A percentile compares a stretch with the other conserved stretches of the same genome.
Evolutionary conservation across 2,797 vertebrate species (phyloP).

Genomic region (Apodemus agrarius): DNA sequence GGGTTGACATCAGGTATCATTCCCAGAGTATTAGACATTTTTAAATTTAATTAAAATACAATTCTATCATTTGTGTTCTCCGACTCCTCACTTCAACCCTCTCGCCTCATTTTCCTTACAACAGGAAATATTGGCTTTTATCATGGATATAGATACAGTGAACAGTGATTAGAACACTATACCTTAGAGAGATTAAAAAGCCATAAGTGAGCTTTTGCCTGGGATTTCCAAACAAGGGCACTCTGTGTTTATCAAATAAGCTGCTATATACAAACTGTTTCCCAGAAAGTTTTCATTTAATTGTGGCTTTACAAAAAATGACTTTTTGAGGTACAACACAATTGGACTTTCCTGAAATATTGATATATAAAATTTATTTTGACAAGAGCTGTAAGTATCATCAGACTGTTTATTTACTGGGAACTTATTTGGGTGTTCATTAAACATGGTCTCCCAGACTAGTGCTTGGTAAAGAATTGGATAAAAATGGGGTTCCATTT

Average conservation of each 20-base stretch:
- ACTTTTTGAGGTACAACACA: background rate
- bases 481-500: background rate
- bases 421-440: background rate
- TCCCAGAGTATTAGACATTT: conserved; percentile 41
- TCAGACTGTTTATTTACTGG: conserved; percentile 17
- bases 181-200: conserved; percentile 69
- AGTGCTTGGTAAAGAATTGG: background rate
- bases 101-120: conserved; percentile 65
- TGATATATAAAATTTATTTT: conserved; percentile 35
- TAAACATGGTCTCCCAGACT: background rate
- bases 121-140: conserved; percentile 73
- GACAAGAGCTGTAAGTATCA: background rate
- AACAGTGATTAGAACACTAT: background rate
- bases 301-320: background rate
- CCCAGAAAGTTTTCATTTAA: conserved; percentile 33
- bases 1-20: background rate
- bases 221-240: conserved; percentile 52
- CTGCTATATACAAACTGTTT: conserved; percentile 37
- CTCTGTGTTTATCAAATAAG: conserved; percentile 40
- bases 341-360: conserved; percentile 42
- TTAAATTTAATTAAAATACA: background rate
- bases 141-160: conserved; percentile 23
- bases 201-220: conserved; percentile 53
- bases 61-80: background rate
- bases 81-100: background rate